Evolutionary conservation across 1,140 invertebrate species (phyloP).

Genomic region (Agrypnia vestita): DNA sequence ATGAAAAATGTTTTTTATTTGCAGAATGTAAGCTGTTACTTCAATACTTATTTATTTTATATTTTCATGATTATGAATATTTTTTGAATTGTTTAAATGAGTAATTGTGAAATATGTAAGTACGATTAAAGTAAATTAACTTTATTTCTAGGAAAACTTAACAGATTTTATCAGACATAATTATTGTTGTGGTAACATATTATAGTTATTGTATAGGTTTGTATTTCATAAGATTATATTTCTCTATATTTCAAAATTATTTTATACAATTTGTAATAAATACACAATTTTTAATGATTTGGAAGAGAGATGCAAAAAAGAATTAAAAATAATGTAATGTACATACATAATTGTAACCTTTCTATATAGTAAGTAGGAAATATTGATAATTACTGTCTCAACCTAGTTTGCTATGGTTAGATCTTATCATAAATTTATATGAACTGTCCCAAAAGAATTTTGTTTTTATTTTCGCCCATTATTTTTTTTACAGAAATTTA

Average conservation of each 20-base stretch:
- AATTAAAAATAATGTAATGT: background rate
- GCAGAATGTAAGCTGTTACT: background rate
- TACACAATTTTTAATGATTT: background rate
- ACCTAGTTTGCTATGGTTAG: too few species aligned
- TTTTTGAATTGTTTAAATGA: background rate
- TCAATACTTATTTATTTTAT: background rate
- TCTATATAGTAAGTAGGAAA: background rate
- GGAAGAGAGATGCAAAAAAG: background rate
- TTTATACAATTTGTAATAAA: slow-evolving; percentile 16
- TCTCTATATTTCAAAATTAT: slow-evolving; percentile 12
- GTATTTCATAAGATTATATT: slow-evolving; percentile 5
- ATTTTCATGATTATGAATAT: background rate
- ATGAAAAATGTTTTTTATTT: slow-evolving; percentile 31
- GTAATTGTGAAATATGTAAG: slow-evolving; percentile 9
- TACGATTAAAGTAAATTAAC: background rate
- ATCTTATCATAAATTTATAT: too few species aligned
- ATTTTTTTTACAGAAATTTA: too few species aligned
- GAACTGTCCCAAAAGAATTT: too few species aligned
- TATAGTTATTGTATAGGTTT: slow-evolving; percentile 5
- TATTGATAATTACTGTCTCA: too few species aligned
- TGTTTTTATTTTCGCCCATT: too few species aligned
- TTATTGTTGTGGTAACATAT: slow-evolving; percentile 4
- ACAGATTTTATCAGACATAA: background rate
- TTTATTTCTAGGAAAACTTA: background rate
- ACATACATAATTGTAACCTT: background rate